phyloP scores from a whole-genome alignment of 92 coral and sea anemone species.

The Phymanthus crucifer region DNA sequence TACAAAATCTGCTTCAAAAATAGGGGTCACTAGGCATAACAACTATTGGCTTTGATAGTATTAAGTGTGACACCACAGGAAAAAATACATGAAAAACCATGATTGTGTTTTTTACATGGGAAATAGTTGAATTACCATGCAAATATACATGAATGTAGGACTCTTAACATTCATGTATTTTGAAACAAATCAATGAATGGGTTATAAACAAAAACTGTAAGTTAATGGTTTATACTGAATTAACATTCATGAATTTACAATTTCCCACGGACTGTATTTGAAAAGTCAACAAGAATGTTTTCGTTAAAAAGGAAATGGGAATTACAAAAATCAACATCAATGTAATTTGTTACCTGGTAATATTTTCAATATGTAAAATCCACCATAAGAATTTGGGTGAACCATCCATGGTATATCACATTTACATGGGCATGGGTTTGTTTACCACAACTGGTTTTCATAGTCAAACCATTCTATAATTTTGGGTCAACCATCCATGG shows the following conservation, averaged over 20 bases:
- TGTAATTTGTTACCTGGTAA: background rate
- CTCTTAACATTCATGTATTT: slow-evolving; percentile 10
- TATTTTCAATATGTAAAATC: slow-evolving; percentile 2
- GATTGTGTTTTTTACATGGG: no score
- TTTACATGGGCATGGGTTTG: slow-evolving; percentile 6
- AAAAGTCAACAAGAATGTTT: no score
- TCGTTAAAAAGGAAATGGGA: slow-evolving; percentile 4
- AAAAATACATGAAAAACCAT: no score
- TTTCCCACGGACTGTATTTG: background rate
- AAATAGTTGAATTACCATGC: no score
- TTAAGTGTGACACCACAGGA: no score
- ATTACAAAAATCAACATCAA: background rate
- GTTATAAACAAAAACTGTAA: slow-evolving; percentile 6
- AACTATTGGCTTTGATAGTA: no score
- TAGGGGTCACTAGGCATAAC: no score
- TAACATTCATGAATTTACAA: slow-evolving; percentile 9
- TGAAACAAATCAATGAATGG: no score
- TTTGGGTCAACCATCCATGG: slow-evolving; percentile 3
- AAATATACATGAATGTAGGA: no score
- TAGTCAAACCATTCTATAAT: background rate
- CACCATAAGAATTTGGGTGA: background rate
- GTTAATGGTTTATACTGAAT: slow-evolving; percentile 1
- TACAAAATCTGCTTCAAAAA: no score
- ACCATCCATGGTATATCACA: background rate
- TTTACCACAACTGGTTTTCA: background rate